A percentile compares a stretch with the other conserved stretches of the same genome.
Evolutionary conservation across 2,797 vertebrate genomes (phyloP).

Genomic region (Phataginus tricuspis): DNA sequence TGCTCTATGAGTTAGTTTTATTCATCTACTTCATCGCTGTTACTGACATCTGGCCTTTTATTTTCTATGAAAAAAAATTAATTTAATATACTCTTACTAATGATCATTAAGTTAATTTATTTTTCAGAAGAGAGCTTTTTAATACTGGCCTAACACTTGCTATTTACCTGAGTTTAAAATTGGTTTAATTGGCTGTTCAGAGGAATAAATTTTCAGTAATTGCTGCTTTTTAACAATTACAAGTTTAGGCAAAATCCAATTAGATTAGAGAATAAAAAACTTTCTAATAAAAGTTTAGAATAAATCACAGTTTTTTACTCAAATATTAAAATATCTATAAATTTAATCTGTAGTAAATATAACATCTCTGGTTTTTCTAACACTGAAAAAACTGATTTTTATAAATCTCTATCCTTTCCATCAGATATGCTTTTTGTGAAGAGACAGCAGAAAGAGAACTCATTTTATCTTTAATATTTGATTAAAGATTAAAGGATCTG

Average conservation of each 20-base stretch:
- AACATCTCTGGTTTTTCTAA: background rate
- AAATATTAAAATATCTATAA: background rate
- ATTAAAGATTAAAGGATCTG: no score
- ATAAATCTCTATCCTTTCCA: background rate
- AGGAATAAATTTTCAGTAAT: background rate
- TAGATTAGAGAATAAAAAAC: background rate
- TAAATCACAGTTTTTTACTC: background rate
- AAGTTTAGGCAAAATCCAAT: background rate
- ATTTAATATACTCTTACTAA: background rate
- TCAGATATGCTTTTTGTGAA: background rate
- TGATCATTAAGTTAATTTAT: background rate
- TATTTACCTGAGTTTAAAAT: conserved; percentile 24
- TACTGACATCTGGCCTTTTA: background rate
- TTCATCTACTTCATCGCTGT: background rate
- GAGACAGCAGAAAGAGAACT: background rate
- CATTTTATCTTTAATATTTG: background rate
- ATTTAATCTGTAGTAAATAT: background rate
- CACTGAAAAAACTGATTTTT: background rate
- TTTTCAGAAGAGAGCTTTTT: conserved; percentile 10
- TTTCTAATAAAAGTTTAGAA: background rate
- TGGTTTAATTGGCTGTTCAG: background rate
- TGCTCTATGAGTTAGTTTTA: background rate
- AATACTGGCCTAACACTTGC: background rate
- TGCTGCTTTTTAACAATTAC: background rate
- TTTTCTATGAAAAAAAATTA: conserved; percentile 19